Base-by-base conservation (phyloP, 92 coral and sea anemone genomes). In the Parazoanthus darwini region DNA sequence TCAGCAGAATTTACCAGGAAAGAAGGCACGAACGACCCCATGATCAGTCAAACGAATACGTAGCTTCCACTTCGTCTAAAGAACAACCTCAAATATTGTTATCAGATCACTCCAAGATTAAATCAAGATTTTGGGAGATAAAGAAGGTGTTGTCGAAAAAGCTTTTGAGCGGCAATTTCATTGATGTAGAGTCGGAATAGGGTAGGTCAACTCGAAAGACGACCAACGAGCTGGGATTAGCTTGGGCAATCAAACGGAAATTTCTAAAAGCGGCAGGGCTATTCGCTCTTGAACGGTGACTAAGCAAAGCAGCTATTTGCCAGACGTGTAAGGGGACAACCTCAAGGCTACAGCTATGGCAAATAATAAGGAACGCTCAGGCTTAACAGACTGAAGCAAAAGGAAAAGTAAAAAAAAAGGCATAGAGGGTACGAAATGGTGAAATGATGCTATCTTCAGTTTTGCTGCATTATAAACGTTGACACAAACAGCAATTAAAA, bases 1-100 rank as follows among this genome's bases (percentile, higher is more conserved):
- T 72, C 84, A 23, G 84, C 84, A 80, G 84, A 80, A 80, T 56
- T 56, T 58, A 42, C 84, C 43, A 35, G 85, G 85, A 80, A 80
- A 50, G 20, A 43, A 58, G 85, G 56, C 67, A 59, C 8, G 82
- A 50, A 2, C 33, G 82, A 79, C 37, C 68, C 82, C 67, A 79
- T 48, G 66, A 13, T 13, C 16, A 79, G 33, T n/a, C 43, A 33
- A 22, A 4, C 8, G 82, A 79, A 9, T 50, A 56, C 73, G 48
- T 80, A 20, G 85, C 73, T 20, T 80, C 85, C 14, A 80, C 46
- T 80, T 80, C 85, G 37, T 10, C 74, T 29, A 29, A 38, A 58
- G 46, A 80, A 59, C 42, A 25, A 23, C 44, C 84, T 3, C 84
- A 80, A 20, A 80, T 39, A 39, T 39, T 39, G 42, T 4, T 4